A percentile compares a stretch with the other conserved stretches of the same genome.
These are phyloP conservation scores for Fissipunctia ypsillon DNA, from an alignment of 2,888 invertebrate species.

Conservation along the genomic window DNA sequence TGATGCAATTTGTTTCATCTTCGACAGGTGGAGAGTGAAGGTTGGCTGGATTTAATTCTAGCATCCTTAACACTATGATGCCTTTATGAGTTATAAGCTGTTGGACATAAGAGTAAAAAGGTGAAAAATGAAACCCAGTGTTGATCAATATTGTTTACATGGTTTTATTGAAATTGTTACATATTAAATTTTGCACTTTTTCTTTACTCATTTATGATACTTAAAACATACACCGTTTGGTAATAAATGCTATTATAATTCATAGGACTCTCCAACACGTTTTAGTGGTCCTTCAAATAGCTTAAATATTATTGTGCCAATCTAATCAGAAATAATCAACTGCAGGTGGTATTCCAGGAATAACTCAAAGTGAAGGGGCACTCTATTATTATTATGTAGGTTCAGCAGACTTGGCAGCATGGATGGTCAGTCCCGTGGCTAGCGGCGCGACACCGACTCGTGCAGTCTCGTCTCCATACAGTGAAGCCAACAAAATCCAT, in stretches of 20 bases:
- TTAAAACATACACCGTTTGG: conserved; percentile 90
- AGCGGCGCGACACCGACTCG: conserved; percentile 52
- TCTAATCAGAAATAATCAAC: conserved; percentile 69
- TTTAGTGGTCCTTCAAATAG: conserved; percentile 85
- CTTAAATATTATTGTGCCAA: conserved; percentile 79
- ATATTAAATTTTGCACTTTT: conserved; percentile 90
- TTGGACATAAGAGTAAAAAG: conserved; percentile 38
- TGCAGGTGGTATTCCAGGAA: conserved; percentile 68
- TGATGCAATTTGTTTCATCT: conserved; percentile 40
- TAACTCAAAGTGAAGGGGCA: conserved; percentile 71
- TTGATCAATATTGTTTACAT: conserved; percentile 88
- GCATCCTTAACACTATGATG: conserved; percentile 67
- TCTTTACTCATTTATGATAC: conserved; percentile 85
- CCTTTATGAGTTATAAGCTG: conserved; percentile 71
- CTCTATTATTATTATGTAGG: conserved; percentile 70
- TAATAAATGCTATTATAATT: conserved; percentile 90
- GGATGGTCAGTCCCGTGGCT: conserved; percentile 67
- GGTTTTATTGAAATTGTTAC: conserved; percentile 90
- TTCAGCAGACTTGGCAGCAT: conserved; percentile 68
- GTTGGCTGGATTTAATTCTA: conserved; percentile 77
- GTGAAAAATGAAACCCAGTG: conserved; percentile 76
- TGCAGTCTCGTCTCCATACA: conserved; percentile 53
- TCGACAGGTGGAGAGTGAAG: conserved; percentile 81
- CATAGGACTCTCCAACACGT: conserved; percentile 83
- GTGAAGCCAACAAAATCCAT: conserved; percentile 65